These are phyloP conservation scores for Sebastes oblongus DNA, from an alignment of 2,797 vertebrate genomes.

Conservation along the genomic window DNA sequence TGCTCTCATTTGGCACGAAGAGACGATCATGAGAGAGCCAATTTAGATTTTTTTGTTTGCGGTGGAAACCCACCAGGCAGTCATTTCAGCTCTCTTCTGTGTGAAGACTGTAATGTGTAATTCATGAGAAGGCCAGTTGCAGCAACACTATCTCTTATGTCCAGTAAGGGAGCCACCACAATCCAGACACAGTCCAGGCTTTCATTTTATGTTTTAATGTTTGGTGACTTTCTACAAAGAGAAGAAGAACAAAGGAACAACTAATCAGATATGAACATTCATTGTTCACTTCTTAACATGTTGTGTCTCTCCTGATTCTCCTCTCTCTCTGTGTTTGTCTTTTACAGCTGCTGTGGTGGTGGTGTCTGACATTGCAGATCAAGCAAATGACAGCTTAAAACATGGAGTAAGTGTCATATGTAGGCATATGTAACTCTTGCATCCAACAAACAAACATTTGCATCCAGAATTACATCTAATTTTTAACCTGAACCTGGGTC, in stretches of 20 bases:
- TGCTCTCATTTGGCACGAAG: conserved; percentile 47
- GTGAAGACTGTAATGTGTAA: conserved; percentile 52
- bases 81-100: conserved; percentile 48
- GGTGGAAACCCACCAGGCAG: conserved; percentile 32
- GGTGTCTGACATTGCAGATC: conserved; percentile 90
- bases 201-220: conserved; percentile 19
- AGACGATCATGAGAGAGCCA: conserved; percentile 51
- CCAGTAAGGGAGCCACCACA: conserved; percentile 37
- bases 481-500: background rate
- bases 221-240: background rate
- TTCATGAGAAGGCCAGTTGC: conserved; percentile 58
- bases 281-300: background rate
- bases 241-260: background rate
- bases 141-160: conserved; percentile 56
- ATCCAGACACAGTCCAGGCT: conserved; percentile 11
- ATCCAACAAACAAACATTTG: background rate
- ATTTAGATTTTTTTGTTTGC: conserved; percentile 58
- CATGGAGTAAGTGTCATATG: conserved; percentile 88
- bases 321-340: conserved; percentile 16
- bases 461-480: background rate
- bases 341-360: conserved; percentile 86
- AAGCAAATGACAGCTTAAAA: conserved; percentile 89
- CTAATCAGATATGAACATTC: background rate
- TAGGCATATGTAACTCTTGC: background rate
- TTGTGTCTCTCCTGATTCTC: background rate